Evolutionary conservation across 2,113 vertebrate species (phyloP), one percentile per base, ranked within the genome.

Genomic region (Caloenas nicobarica): DNA sequence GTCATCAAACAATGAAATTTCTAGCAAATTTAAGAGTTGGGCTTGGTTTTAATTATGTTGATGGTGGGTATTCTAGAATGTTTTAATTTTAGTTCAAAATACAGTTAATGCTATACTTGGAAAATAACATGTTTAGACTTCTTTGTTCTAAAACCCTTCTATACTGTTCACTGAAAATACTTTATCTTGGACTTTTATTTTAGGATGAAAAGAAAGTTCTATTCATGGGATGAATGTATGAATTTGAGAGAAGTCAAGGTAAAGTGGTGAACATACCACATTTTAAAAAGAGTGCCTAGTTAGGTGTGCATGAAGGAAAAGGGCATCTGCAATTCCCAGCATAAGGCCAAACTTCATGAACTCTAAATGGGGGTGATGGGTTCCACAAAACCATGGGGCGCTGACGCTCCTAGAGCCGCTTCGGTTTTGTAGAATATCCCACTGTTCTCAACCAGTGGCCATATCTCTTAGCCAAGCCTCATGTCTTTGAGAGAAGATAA

Each of bases 121-220:
- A 81, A 83, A 83, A 40, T 40, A 40, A 25, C 6, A 15, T 0
- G 4, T 42, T 77, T 36, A 54, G n/a, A 2, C 24, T 70, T 66
- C 50, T 71, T 57, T 42, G 26, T 57, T 84, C 44, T 88, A 46
- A 71, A 42, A 54, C 3, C 2, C 10, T 68, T 89, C 36, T 89
- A 23, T 73, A 26, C 21, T 53, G 14, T 51, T 91, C 25, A 65
- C 36, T 96, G 48, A 88, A 91, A 91, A 74, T 71, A 70, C 25
- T 94, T 65, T 91, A 16, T 77, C 70, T 95, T 4, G 56, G 24
- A 54, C 23, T 81, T 98, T 57, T 85, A 64, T 97, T 97, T 96
- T 95, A 99, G 99, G 96, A 99, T 99, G 99, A 99, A 99, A 98
- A 99, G 99, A 48, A 99, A 99, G 92, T 99, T 99, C 96, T 99